Percentiles rank a stretch among this genome's conserved stretches.
These are phyloP conservation scores for Etheostoma nigrum DNA, from an alignment of 2,797 vertebrate species.

Conservation along the genomic window DNA sequence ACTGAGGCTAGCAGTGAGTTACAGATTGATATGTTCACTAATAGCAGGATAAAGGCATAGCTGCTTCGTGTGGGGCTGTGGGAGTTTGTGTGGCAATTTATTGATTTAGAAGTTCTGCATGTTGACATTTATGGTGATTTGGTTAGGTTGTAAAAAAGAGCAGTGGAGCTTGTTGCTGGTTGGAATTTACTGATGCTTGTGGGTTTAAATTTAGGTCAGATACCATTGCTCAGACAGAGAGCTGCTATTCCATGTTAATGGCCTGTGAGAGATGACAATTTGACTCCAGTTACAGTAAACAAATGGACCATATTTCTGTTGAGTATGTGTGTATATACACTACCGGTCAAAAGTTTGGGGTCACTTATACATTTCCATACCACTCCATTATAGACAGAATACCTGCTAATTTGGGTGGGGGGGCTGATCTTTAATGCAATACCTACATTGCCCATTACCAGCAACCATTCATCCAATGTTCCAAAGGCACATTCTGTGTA, in stretches of 20 bases:
- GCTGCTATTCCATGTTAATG: constrained; percentile 2
- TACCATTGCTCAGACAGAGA: constrained; percentile 1
- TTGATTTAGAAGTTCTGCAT: constrained; percentile 32
- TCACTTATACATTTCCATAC: too few relatives aligned
- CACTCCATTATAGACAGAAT: too few relatives aligned
- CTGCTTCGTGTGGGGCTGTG: background rate
- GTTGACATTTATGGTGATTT: constrained; percentile 46
- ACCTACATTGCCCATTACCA: too few relatives aligned
- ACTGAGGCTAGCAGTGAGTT: constrained; percentile 29
- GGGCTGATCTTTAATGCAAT: too few relatives aligned
- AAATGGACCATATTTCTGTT: background rate
- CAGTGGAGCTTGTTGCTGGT: background rate
- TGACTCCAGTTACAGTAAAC: background rate
- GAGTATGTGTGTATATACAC: too few relatives aligned
- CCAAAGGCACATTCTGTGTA: too few relatives aligned
- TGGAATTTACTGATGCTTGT: constrained; percentile 6
- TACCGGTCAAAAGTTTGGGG: too few relatives aligned
- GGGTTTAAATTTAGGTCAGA: constrained; percentile 23
- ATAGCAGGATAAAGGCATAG: constrained; percentile 16
- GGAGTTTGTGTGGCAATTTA: constrained; percentile 34
- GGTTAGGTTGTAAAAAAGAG: constrained; percentile 7
- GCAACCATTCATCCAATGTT: too few relatives aligned
- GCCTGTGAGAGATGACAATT: background rate
- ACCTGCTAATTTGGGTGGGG: too few relatives aligned
- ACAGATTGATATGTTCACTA: constrained; percentile 44